phyloP scores from a whole-genome alignment of 2,113 vertebrate genomes.

The Chroicocephalus ridibundus region DNA sequence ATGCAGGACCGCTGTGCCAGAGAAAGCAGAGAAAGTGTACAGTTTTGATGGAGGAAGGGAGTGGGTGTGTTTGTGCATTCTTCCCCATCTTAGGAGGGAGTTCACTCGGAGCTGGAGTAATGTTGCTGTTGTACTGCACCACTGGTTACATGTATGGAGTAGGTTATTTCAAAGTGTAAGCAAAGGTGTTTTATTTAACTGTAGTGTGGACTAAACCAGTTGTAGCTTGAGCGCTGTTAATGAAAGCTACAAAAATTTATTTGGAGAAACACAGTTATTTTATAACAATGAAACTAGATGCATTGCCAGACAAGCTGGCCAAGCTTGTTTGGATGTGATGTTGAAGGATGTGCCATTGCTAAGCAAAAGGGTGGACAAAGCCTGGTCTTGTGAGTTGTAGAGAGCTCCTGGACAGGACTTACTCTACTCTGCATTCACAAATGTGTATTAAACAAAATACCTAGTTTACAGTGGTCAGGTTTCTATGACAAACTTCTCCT shows the following conservation, averaged over 20 bases:
- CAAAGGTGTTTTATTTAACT: not conserved
- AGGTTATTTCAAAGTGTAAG: not conserved
- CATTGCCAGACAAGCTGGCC: not conserved
- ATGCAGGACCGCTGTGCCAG: not conserved
- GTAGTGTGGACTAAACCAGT: not conserved
- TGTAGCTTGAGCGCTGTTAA: not conserved
- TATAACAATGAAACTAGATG: not conserved
- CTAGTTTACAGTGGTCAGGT: not conserved
- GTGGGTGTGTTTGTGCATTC: not conserved
- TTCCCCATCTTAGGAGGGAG: not conserved
- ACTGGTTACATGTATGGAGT: not conserved
- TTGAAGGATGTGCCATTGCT: not conserved
- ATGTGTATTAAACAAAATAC: not conserved
- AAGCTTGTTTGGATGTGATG: not conserved
- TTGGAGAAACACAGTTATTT: not conserved
- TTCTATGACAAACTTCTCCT: not conserved
- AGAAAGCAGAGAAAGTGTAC: not conserved
- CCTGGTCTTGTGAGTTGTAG: not conserved
- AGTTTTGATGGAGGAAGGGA: not conserved
- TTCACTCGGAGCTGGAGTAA: not conserved
- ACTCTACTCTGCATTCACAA: not conserved
- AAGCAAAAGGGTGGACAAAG: not conserved
- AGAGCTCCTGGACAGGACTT: not conserved
- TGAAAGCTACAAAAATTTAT: not conserved
- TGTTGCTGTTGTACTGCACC: not conserved